Conservation (phyloP, 2,113 vertebrate species). For the Hiodon alosoides region DNA sequence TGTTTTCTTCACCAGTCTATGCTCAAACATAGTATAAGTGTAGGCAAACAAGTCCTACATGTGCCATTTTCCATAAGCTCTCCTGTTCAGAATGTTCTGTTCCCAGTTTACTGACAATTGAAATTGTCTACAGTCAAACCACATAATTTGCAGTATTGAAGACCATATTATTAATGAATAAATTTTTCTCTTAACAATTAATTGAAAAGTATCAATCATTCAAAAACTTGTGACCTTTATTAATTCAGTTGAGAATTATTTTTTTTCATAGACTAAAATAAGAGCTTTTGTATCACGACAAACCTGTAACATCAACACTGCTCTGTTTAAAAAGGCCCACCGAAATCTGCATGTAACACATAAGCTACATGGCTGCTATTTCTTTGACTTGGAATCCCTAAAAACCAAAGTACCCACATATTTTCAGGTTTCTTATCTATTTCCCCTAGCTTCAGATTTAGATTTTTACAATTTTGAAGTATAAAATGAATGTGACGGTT, state of each 20-base stretch:
- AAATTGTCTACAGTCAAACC: constrained; percentile 8
- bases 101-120: constrained; percentile 7
- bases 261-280: not conserved
- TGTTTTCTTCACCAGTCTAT: constrained; percentile 20
- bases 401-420: constrained; percentile 14
- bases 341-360: constrained; percentile 11
- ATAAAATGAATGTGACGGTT: not conserved
- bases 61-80: constrained; percentile 57
- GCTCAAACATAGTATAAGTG: constrained; percentile 47
- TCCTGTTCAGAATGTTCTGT: constrained; percentile 23
- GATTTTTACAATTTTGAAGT: not conserved
- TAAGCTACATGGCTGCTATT: constrained; percentile 4
- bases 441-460: not conserved
- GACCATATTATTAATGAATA: not conserved
- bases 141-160: constrained; percentile 7
- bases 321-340: constrained; percentile 1
- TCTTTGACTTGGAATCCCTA: constrained; percentile 11
- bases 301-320: constrained; percentile 1
- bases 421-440: not conserved
- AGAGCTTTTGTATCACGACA: not conserved
- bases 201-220: not conserved
- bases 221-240: not conserved
- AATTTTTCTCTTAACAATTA: constrained; percentile 3
- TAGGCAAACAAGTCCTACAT: constrained; percentile 44
- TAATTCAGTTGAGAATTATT: constrained; percentile 2